Base-by-base conservation (phyloP, 2,888 invertebrate genomes). In the Syrista parreyssii region DNA sequence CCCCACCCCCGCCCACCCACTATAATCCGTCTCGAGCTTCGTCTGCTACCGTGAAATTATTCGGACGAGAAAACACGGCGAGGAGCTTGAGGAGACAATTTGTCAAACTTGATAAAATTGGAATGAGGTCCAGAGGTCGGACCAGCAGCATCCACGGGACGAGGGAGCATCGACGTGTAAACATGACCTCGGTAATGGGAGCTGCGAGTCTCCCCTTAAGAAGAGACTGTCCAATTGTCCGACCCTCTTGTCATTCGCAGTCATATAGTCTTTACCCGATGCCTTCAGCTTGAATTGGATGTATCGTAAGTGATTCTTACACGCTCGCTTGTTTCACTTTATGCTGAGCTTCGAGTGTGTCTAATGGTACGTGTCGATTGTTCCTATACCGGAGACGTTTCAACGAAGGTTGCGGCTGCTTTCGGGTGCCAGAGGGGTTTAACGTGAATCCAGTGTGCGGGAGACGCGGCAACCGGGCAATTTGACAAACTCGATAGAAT, bases 81-180 rank as follows among this genome's bases (percentile, higher is more conserved):
- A n/a, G 68, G n/a, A 76, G 73, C 78, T 68, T 71, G 73, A 31
- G 31, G 74, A 78, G 76, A 78, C 78, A 75, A 74, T 78, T 74
- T 78, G 78, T n/a, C 74, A 55, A 78, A 78, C 69, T 76, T 78
- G 68, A 30, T 73, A 74, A 74, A 74, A 78, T 73, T 72, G 75
- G 35, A 78, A 75, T n/a, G 73, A 72, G 71, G 4, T 69, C 30
- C 69, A 32, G 69, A 32, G 69, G 69, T 69, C 40, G 69, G 69
- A 30, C 30, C 11, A 4, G 4, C 15, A 40, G 40, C 15, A 15
- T 40, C 40, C 15, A 15, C 15, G 15, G 69, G 30, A 69, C 32
- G 30, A 12, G 69, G 11, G n/a, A 69, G 69, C 69, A 30, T 11
- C 30, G 69, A 69, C 11, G 69, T 32, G 69, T 69, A 69, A 69